Conservation (phyloP, 1,140 invertebrate genomes). For the Macrobrachium nipponense region DNA sequence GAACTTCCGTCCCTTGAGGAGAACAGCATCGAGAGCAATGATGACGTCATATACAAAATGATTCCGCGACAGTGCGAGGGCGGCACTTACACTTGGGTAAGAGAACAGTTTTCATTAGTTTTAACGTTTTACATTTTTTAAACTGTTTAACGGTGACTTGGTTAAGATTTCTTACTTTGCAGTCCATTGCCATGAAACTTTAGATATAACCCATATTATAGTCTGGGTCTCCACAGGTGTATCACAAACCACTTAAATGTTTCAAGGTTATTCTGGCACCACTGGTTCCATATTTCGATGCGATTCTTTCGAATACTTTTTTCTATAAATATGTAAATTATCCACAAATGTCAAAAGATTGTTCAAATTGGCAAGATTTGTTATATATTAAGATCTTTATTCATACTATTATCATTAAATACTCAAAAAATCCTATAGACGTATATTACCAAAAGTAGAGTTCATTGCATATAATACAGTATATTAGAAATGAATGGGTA, state of each 20-base stretch:
- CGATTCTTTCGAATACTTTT: background rate
- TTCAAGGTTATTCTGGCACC: background rate
- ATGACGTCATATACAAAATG: constrained; percentile 38
- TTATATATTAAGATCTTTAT: background rate
- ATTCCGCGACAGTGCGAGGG: constrained; percentile 44
- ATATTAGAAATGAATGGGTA: background rate
- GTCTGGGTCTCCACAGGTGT: too few species aligned
- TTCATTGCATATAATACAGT: background rate
- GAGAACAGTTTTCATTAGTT: background rate
- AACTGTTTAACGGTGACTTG: too few species aligned
- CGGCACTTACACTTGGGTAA: constrained; percentile 54
- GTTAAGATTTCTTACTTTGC: too few species aligned
- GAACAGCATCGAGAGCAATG: background rate
- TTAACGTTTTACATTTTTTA: too few species aligned
- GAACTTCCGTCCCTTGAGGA: constrained; percentile 5
- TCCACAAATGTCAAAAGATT: background rate
- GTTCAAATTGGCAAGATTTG: background rate
- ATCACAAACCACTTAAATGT: too few species aligned
- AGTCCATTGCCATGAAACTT: too few species aligned
- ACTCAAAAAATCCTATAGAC: background rate
- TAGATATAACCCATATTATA: too few species aligned
- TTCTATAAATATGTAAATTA: background rate
- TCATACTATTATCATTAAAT: background rate
- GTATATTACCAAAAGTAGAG: background rate
- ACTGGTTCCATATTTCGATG: background rate